A percentile compares a stretch with the other conserved stretches of the same genome.
Evolutionary conservation across 2,797 vertebrate species (phyloP).

Genomic region (Monodelphis domestica): DNA sequence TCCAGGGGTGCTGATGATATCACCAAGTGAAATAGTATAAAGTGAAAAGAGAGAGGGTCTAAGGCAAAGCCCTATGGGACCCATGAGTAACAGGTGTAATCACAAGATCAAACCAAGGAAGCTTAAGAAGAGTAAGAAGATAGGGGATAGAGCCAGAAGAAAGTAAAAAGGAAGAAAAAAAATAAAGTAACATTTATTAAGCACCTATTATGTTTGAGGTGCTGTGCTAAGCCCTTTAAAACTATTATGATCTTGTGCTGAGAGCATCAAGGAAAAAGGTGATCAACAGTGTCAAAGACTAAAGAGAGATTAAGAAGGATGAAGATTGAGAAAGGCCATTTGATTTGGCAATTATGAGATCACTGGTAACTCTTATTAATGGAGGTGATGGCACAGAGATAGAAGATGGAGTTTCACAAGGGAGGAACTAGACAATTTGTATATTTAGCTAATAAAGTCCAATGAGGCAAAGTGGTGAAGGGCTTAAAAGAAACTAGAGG

Average conservation of each 20-base stretch:
- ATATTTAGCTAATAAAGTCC: neutral
- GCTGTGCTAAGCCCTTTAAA: neutral
- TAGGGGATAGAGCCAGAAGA: neutral
- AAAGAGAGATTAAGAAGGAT: neutral
- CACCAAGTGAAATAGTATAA: neutral
- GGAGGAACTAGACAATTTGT: neutral
- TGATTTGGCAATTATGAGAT: neutral
- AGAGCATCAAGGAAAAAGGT: neutral
- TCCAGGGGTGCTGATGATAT: neutral
- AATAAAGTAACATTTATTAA: neutral
- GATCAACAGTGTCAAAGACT: neutral
- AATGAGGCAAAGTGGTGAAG: neutral
- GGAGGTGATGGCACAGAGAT: neutral
- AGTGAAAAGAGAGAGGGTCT: too few species aligned
- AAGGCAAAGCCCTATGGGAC: neutral
- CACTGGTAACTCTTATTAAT: neutral
- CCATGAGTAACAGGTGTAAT: neutral
- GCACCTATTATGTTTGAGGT: neutral
- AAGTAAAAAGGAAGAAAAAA: neutral
- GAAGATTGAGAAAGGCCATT: neutral
- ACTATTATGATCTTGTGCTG: neutral
- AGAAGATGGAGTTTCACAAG: neutral
- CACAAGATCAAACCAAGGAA: neutral
- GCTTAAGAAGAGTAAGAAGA: neutral
- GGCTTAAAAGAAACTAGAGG: slow-evolving; percentile 10